phyloP scores from a whole-genome alignment of 2,888 invertebrate species.

The Mimachlamys varia region DNA sequence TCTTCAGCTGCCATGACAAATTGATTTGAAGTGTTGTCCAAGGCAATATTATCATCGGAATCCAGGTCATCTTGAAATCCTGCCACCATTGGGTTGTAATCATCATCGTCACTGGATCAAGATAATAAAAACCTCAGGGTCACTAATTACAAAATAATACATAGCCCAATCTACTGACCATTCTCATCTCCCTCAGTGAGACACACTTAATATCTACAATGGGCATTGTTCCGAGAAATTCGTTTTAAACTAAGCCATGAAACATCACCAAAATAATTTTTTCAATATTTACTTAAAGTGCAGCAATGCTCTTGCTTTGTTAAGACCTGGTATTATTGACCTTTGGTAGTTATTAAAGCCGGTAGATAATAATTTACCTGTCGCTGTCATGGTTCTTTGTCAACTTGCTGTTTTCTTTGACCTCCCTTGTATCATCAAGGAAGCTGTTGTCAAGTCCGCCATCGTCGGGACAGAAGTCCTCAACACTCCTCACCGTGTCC shows the following conservation, averaged over 20 bases:
- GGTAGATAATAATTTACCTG: slow-evolving; percentile 51
- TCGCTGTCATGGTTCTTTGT: slow-evolving; percentile 54
- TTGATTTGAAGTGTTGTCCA: slow-evolving; percentile 32
- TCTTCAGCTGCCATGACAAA: background rate
- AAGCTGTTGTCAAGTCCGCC: slow-evolving; percentile 83
- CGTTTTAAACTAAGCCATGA: no score
- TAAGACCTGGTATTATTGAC: no score
- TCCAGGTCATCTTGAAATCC: slow-evolving; percentile 93
- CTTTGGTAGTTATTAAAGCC: no score
- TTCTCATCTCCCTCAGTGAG: no score
- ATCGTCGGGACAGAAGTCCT: slow-evolving; percentile 88
- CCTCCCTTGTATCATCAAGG: slow-evolving; percentile 75
- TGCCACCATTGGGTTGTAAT: slow-evolving; percentile 84
- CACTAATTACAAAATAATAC: background rate
- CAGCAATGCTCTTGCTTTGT: no score
- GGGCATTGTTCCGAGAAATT: no score
- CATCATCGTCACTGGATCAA: slow-evolving; percentile 71
- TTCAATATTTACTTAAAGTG: no score
- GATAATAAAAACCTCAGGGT: background rate
- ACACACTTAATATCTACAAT: no score
- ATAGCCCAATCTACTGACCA: no score
- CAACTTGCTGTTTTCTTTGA: slow-evolving; percentile 50
- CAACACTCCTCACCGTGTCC: slow-evolving; percentile 83
- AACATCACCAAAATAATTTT: no score
- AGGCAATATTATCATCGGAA: slow-evolving; percentile 84